Percentiles rank a stretch among this genome's conserved stretches.
phyloP scores from a whole-genome alignment of 92 coral and sea anemone genomes.

The Actinernus sp. region DNA sequence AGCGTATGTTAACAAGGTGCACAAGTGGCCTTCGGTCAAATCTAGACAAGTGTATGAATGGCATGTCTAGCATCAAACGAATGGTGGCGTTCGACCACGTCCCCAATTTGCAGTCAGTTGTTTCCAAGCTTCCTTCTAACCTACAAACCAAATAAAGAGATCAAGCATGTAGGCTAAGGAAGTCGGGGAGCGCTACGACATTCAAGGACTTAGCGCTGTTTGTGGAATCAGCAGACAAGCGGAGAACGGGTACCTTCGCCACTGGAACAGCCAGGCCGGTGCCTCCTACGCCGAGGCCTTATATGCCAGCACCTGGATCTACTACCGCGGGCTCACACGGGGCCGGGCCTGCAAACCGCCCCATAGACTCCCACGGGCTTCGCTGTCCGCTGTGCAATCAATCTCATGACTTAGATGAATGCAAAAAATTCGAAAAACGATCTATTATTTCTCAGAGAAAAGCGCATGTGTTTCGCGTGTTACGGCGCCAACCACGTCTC shows the following conservation, averaged over 20 bases:
- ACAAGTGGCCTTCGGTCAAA: slow-evolving; percentile 39
- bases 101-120: slow-evolving; percentile 60
- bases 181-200: too few relatives aligned
- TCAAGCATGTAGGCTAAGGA: too few relatives aligned
- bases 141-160: slow-evolving; percentile 64
- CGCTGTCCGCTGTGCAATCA: slow-evolving; percentile 46
- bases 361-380: not conserved
- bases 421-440: slow-evolving; percentile 34
- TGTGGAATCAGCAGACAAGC: too few relatives aligned
- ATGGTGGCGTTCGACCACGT: slow-evolving; percentile 54
- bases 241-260: slow-evolving; percentile 32
- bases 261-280: slow-evolving; percentile 6
- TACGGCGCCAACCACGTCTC: slow-evolving; percentile 46
- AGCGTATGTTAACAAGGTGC: slow-evolving; percentile 53
- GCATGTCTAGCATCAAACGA: slow-evolving; percentile 40
- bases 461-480: slow-evolving; percentile 59
- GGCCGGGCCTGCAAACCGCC: not conserved
- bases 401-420: slow-evolving; percentile 56
- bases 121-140: slow-evolving; percentile 41
- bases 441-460: slow-evolving; percentile 40
- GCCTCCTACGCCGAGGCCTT: not conserved
- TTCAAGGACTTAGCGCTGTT: too few relatives aligned
- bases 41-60: slow-evolving; percentile 44
- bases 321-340: not conserved
- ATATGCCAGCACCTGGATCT: not conserved